phyloP scores from a whole-genome alignment of 1,140 invertebrate species.

The Hycleus phaleratus region DNA sequence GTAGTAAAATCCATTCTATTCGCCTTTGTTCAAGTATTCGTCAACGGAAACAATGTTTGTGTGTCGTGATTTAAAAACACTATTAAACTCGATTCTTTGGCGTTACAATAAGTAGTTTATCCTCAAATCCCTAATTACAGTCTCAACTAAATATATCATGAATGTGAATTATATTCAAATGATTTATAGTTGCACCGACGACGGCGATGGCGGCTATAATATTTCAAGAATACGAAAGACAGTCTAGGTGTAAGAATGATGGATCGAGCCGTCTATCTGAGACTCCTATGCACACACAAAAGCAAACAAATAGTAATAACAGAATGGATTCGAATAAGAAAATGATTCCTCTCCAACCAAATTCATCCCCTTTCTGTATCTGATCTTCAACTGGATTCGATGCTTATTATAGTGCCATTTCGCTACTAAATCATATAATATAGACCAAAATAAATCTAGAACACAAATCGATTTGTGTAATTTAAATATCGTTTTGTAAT shows the following conservation, averaged over 20 bases:
- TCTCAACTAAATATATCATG: too few species aligned
- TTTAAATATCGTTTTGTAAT: conserved; percentile 14
- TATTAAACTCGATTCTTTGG: too few species aligned
- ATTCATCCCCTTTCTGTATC: too few species aligned
- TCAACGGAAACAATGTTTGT: too few species aligned
- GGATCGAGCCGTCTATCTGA: conserved; percentile 4
- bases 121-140: too few species aligned
- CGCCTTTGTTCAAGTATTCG: too few species aligned
- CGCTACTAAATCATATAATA: conserved; percentile 11
- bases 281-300: background rate
- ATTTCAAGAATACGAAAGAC: conserved; percentile 13
- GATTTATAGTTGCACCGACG: conserved; percentile 8
- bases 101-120: too few species aligned
- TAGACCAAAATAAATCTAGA: conserved; percentile 6
- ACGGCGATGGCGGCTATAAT: conserved; percentile 1
- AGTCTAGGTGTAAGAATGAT: conserved; percentile 14
- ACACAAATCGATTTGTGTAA: background rate
- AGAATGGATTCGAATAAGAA: conserved; percentile 12
- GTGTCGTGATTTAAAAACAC: too few species aligned
- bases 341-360: too few species aligned
- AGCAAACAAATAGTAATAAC: conserved; percentile 13
- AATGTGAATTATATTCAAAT: conserved; percentile 1
- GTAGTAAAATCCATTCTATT: too few species aligned
- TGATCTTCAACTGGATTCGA: conserved; percentile 5
- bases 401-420: conserved; percentile 11